Conservation (phyloP, 2,888 invertebrate genomes). For the Eristalinus aeneus region DNA sequence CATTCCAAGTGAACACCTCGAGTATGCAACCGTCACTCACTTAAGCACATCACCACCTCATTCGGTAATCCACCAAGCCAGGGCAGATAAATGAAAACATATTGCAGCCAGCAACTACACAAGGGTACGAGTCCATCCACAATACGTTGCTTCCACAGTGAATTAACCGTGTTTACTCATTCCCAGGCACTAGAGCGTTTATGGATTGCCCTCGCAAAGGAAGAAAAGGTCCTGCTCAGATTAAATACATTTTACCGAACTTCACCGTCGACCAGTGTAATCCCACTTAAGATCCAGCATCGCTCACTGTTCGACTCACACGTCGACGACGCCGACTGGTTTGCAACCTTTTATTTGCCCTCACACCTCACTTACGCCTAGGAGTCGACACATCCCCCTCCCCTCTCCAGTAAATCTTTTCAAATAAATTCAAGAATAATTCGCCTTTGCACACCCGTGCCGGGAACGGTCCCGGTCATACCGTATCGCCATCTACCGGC, state of each 20-base stretch:
- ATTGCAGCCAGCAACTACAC: constrained; percentile 19
- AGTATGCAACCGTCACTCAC: neutral
- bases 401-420: constrained; percentile 1
- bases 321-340: neutral
- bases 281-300: constrained; percentile 40
- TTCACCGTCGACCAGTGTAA: constrained; percentile 42
- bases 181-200: constrained; percentile 39
- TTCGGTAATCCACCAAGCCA: neutral
- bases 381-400: neutral
- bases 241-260: constrained; percentile 51
- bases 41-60: neutral
- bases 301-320: constrained; percentile 19
- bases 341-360: constrained; percentile 3
- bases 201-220: neutral
- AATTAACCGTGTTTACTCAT: constrained; percentile 43
- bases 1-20: too few relatives aligned
- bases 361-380: neutral
- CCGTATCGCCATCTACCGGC: constrained; percentile 56
- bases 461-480: neutral
- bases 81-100: constrained; percentile 8
- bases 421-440: constrained; percentile 61
- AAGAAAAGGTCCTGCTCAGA: constrained; percentile 22
- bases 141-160: constrained; percentile 47
- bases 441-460: neutral
- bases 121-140: neutral